These are phyloP conservation scores for Cordilura impudica DNA, from an alignment of 2,888 invertebrate genomes.

Conservation along the genomic window DNA sequence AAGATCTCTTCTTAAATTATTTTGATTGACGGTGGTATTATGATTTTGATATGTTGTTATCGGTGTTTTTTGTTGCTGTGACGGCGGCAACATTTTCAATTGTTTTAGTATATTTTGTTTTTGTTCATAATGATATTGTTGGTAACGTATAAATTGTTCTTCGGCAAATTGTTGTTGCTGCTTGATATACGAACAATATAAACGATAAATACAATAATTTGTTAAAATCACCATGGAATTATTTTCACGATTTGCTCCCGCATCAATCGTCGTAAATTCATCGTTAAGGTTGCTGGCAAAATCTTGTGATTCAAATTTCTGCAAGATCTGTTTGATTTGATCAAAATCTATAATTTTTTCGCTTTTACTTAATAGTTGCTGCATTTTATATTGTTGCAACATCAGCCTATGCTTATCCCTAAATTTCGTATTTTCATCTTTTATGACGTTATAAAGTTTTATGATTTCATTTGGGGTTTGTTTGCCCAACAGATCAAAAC, in stretches of 20 bases:
- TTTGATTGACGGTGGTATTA: conserved; percentile 33
- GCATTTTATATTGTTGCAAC: conserved; percentile 85
- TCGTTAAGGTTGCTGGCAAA: conserved; percentile 67
- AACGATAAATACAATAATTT: conserved; percentile 87
- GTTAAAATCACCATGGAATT: conserved; percentile 86
- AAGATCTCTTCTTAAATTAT: conserved; percentile 27
- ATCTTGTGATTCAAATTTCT: conserved; percentile 29
- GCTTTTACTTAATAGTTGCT: conserved; percentile 84
- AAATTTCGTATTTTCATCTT: conserved; percentile 83
- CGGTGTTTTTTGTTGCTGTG: conserved; percentile 26
- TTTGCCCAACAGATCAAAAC: conserved; percentile 80
- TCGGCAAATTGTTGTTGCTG: conserved; percentile 78
- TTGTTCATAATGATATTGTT: conserved; percentile 67
- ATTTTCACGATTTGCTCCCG: conserved; percentile 3
- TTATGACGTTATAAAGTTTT: conserved; percentile 81
- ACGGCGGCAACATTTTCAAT: conserved; percentile 65
- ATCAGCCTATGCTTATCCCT: conserved; percentile 85
- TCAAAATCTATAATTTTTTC: conserved; percentile 84
- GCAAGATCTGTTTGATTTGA: conserved; percentile 83
- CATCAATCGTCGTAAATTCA: conserved; percentile 16
- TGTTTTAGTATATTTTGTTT: conserved; percentile 64
- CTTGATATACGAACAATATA: conserved; percentile 80
- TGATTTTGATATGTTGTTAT: conserved; percentile 19
- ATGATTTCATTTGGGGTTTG: conserved; percentile 81
- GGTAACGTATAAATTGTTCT: conserved; percentile 67